These are phyloP conservation scores for Drosophila neotestacea DNA, from an alignment of 2,888 invertebrate species.

Conservation along the genomic window DNA sequence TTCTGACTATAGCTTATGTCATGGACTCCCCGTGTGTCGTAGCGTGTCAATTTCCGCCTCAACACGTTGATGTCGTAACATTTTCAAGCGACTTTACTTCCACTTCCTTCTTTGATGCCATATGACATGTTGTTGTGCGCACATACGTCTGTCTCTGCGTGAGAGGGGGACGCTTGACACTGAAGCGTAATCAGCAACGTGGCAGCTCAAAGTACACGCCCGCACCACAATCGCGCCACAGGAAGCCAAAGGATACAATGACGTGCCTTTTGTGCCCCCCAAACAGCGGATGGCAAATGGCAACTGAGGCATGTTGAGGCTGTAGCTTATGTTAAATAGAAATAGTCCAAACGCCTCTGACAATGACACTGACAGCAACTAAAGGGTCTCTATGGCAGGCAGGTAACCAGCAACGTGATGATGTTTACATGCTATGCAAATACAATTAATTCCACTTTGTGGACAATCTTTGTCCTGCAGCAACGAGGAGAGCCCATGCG, in stretches of 20 bases:
- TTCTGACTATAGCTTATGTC: slow-evolving; percentile 8
- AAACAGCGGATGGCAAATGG: slow-evolving; percentile 21
- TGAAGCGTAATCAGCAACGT: slow-evolving; percentile 72
- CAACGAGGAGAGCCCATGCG: slow-evolving; percentile 17
- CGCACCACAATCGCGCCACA: slow-evolving; percentile 56
- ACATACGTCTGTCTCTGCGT: not conserved
- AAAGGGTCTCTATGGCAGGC: slow-evolving; percentile 18
- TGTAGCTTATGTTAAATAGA: slow-evolving; percentile 49
- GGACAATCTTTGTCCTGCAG: slow-evolving; percentile 65
- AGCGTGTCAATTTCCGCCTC: slow-evolving; percentile 71
- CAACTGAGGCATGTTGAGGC: slow-evolving; percentile 13
- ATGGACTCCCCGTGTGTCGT: slow-evolving; percentile 17
- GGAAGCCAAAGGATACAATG: slow-evolving; percentile 73
- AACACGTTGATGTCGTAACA: slow-evolving; percentile 65
- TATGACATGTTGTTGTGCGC: slow-evolving; percentile 47
- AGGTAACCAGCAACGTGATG: slow-evolving; percentile 62
- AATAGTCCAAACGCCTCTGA: slow-evolving; percentile 37
- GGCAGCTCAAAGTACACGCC: slow-evolving; percentile 58
- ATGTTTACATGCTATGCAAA: slow-evolving; percentile 79
- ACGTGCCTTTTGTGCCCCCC: slow-evolving; percentile 43
- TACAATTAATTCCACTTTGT: slow-evolving; percentile 81
- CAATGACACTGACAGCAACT: slow-evolving; percentile 42
- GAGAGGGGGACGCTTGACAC: slow-evolving; percentile 17
- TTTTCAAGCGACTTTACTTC: slow-evolving; percentile 46
- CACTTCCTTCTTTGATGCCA: slow-evolving; percentile 47